These are phyloP conservation scores for Liodrosophila aerea DNA, from an alignment of 2,888 invertebrate species.

Conservation along the genomic window DNA sequence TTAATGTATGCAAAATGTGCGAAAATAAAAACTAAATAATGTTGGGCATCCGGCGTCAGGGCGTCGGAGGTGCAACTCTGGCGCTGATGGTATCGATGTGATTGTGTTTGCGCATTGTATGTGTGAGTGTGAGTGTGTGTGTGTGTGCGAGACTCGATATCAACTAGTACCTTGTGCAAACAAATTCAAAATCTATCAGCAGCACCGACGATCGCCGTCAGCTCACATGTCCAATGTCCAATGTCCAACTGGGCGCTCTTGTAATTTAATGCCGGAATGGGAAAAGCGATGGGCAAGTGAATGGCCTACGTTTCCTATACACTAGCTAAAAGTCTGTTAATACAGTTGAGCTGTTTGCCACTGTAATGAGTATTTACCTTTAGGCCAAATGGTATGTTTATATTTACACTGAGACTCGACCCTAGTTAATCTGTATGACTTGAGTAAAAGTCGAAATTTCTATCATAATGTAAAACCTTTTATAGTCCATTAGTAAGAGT, in stretches of 20 bases:
- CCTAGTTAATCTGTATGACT: too few species aligned
- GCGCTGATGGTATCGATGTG: conserved; percentile 3
- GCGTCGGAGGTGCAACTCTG: conserved; percentile 11
- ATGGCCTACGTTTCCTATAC: conserved; percentile 29
- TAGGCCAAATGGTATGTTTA: too few species aligned
- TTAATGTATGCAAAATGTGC: conserved; percentile 74
- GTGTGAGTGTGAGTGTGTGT: too few species aligned
- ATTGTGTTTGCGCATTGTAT: conserved; percentile 6
- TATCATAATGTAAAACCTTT: too few species aligned
- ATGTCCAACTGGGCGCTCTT: conserved; percentile 32
- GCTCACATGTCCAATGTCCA: conserved; percentile 35
- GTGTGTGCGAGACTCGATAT: not conserved
- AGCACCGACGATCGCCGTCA: conserved; percentile 29
- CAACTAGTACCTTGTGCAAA: conserved; percentile 33
- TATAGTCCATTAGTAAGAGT: conserved; percentile 29
- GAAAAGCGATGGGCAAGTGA: conserved; percentile 45
- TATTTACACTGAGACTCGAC: too few species aligned
- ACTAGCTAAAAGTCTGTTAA: not conserved
- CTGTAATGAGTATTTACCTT: too few species aligned
- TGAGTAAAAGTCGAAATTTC: too few species aligned
- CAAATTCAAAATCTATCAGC: conserved; percentile 56
- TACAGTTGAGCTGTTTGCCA: not conserved
- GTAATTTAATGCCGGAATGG: conserved; percentile 64
- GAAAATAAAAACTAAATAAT: conserved; percentile 72
- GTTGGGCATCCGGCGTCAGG: conserved; percentile 43